These are phyloP conservation scores for Leptinotarsa tumamoca DNA, from an alignment of 2,888 invertebrate species.

Conservation along the genomic window DNA sequence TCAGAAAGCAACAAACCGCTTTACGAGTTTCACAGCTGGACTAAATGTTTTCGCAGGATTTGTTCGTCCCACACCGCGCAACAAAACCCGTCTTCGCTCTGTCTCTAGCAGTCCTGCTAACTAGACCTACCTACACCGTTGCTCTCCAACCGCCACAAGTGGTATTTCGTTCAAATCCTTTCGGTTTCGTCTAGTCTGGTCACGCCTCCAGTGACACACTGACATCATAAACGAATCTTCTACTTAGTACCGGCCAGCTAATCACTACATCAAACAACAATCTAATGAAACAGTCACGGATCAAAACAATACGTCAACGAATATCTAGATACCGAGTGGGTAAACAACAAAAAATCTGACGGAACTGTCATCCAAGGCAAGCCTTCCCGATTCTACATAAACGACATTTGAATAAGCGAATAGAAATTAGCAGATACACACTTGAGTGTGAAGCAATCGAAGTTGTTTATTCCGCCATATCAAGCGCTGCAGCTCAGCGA, in stretches of 20 bases:
- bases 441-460: slow-evolving; percentile 13
- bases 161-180: neutral
- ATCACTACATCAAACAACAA: neutral
- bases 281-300: neutral
- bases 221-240: slow-evolving; percentile 8
- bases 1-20: too few species aligned
- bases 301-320: slow-evolving; percentile 5
- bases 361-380: neutral
- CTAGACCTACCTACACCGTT: too few species aligned
- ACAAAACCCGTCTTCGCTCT: too few species aligned
- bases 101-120: too few species aligned
- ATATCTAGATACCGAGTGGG: neutral
- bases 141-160: too few species aligned
- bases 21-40: too few species aligned
- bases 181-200: neutral
- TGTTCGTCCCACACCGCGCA: too few species aligned
- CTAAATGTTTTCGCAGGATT: too few species aligned
- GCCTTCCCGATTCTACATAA: slow-evolving; percentile 12
- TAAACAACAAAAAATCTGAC: neutral
- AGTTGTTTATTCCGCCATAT: slow-evolving; percentile 40
- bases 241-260: neutral
- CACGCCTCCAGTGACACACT: slow-evolving; percentile 3
- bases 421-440: neutral
- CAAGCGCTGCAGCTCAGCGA: slow-evolving; percentile 44
- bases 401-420: slow-evolving; percentile 20